Conservation (phyloP, 2,888 invertebrate species). For the Panopea generosa region DNA sequence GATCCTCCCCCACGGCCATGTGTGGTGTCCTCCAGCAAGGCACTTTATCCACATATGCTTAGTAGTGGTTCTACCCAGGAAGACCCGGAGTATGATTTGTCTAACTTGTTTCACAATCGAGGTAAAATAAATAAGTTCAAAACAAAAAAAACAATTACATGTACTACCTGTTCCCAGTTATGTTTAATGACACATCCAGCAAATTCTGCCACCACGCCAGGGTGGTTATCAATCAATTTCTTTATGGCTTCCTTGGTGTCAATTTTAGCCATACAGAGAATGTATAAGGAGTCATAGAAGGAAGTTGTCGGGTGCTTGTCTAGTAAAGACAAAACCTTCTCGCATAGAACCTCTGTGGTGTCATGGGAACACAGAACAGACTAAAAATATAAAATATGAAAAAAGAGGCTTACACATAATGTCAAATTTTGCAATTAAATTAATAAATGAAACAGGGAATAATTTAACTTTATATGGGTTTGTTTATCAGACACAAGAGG, state of each 20-base stretch:
- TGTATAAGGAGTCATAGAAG: slow-evolving; percentile 69
- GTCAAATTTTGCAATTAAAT: too few species aligned
- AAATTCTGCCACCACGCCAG: slow-evolving; percentile 64
- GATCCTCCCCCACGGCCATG: too few species aligned
- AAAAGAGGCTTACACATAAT: neutral
- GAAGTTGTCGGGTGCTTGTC: slow-evolving; percentile 15
- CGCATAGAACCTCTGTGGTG: slow-evolving; percentile 37
- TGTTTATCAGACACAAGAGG: too few species aligned
- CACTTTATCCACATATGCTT: too few species aligned
- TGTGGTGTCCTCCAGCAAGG: too few species aligned
- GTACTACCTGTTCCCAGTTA: slow-evolving; percentile 55
- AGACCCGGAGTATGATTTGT: too few species aligned
- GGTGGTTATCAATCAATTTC: slow-evolving; percentile 64
- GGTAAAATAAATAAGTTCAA: too few species aligned
- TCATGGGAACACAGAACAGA: slow-evolving; percentile 67
- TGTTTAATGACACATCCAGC: slow-evolving; percentile 62
- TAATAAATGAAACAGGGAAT: too few species aligned
- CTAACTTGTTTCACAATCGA: too few species aligned
- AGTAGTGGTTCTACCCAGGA: too few species aligned
- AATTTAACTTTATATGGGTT: too few species aligned
- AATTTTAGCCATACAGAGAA: slow-evolving; percentile 63
- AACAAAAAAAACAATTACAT: too few species aligned
- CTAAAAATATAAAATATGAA: slow-evolving; percentile 46
- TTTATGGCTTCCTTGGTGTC: slow-evolving; percentile 60
- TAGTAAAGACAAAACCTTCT: slow-evolving; percentile 41